Conservation (phyloP, 2,797 vertebrate genomes). For the Euphonia xanthogaster region DNA sequence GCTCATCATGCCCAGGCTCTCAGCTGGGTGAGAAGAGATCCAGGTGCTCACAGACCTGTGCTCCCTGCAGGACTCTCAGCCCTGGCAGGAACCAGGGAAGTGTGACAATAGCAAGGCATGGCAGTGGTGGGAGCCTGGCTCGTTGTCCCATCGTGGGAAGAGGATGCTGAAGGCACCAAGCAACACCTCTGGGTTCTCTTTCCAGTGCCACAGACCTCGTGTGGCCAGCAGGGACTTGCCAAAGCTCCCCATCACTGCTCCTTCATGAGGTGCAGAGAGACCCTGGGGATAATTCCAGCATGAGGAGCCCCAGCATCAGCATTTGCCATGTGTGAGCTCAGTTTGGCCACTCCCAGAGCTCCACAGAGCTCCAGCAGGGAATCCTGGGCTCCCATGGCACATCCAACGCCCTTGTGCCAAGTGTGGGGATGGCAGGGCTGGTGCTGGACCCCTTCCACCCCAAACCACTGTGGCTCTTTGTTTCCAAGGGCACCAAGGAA, state of each 20-base stretch:
- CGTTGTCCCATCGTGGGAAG: fast-evolving
- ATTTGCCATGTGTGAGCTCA: background rate
- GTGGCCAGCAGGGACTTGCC: background rate
- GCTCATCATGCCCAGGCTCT: background rate
- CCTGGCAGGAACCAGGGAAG: background rate
- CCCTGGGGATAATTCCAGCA: background rate
- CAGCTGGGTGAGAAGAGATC: background rate
- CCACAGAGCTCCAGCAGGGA: background rate
- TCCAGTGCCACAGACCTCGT: background rate
- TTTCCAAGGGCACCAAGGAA: background rate
- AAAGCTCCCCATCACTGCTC: background rate
- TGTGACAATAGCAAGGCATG: background rate
- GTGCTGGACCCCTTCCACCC: background rate
- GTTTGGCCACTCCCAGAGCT: background rate
- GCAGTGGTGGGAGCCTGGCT: background rate
- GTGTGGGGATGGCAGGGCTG: background rate
- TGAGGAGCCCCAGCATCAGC: background rate
- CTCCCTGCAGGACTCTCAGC: background rate
- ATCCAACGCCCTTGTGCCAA: background rate
- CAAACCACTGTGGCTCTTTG: background rate
- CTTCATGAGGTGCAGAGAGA: background rate
- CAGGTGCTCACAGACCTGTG: background rate
- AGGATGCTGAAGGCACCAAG: background rate
- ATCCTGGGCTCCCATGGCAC: background rate
- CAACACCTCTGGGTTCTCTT: background rate